Evolutionary conservation across 2,888 invertebrate genomes (phyloP).

Genomic region (Thymelicus lineola): DNA sequence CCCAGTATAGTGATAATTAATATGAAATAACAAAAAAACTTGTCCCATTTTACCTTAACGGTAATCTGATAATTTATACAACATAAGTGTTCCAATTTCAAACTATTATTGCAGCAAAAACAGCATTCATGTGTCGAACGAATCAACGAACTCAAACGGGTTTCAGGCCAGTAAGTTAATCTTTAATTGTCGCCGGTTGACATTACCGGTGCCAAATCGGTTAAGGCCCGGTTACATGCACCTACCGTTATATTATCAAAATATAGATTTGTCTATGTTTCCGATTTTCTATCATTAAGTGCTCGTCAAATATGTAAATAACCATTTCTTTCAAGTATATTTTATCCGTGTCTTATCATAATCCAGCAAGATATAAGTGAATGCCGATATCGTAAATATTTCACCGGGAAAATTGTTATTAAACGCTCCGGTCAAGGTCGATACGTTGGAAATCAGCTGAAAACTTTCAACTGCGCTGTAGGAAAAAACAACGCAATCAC

Average conservation of each 20-base stretch:
- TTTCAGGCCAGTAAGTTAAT: conserved; percentile 20
- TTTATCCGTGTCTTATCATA: conserved; percentile 2
- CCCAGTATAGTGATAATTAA: no score
- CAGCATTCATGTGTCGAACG: conserved; percentile 2
- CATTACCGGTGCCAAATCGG: conserved; percentile 27
- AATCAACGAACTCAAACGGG: conserved; percentile 18
- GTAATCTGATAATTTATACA: no score
- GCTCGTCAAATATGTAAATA: no score
- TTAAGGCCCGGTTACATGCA: conserved; percentile 18
- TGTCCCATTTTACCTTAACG: no score
- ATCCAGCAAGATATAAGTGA: neutral
- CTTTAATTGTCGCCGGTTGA: conserved; percentile 17
- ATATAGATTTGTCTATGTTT: neutral
- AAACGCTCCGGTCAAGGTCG: conserved; percentile 1
- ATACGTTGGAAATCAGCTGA: neutral
- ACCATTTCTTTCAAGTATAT: neutral
- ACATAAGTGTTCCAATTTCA: conserved; percentile 10
- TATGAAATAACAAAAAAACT: no score
- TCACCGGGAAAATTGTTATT: conserved; percentile 9
- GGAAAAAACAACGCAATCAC: neutral
- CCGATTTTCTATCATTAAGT: no score
- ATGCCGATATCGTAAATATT: neutral
- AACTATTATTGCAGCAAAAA: conserved; percentile 6
- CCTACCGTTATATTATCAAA: neutral
- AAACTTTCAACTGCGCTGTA: neutral